Evolutionary conservation across 1,140 invertebrate species (phyloP).

Genomic region (Magallana gigas): DNA sequence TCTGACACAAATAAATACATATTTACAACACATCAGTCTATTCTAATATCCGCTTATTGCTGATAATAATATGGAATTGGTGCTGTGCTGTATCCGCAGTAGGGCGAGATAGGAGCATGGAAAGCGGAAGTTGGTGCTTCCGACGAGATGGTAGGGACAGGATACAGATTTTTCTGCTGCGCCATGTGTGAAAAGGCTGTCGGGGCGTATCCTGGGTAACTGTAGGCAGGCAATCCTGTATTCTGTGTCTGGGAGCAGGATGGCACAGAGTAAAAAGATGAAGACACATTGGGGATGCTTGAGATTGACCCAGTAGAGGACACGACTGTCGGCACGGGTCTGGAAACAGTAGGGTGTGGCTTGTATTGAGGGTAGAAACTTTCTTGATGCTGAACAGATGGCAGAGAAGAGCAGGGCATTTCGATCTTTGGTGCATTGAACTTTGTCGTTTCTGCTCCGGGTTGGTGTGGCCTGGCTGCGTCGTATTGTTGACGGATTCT

Average conservation of each 20-base stretch:
- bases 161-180: not conserved
- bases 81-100: not conserved
- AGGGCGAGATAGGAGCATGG: not conserved
- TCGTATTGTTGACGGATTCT: not conserved
- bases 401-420: not conserved
- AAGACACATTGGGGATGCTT: not conserved
- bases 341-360: not conserved
- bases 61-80: conserved; percentile 1
- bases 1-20: not conserved
- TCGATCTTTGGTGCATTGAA: not conserved
- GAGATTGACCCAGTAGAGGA: not conserved
- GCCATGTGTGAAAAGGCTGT: not conserved
- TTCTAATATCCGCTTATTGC: not conserved
- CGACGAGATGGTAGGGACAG: not conserved
- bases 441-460: not conserved
- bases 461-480: not conserved
- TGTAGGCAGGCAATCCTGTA: not conserved
- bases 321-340: not conserved
- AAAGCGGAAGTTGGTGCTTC: not conserved
- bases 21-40: not conserved
- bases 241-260: not conserved
- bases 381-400: not conserved
- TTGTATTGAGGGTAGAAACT: not conserved
- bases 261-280: not conserved
- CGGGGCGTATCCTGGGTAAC: not conserved